Evolutionary conservation across 2,888 invertebrate genomes (phyloP).

Genomic region (Orthonevra nobilis): DNA sequence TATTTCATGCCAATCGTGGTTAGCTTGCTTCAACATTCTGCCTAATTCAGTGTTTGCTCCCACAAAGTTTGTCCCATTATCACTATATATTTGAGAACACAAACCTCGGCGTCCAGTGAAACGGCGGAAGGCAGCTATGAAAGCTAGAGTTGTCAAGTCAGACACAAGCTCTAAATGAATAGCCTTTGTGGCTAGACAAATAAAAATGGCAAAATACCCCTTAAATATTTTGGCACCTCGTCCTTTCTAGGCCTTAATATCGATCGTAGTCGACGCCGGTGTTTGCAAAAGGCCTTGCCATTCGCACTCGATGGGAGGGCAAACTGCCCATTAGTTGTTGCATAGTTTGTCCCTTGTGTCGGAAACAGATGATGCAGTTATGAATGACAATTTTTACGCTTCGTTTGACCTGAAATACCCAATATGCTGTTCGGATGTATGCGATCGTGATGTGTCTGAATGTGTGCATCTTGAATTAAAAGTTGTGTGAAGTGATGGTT

Average conservation of each 20-base stretch:
- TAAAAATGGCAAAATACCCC: conserved; percentile 17
- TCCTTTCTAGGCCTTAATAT: conserved; percentile 16
- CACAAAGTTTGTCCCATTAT: conserved; percentile 8
- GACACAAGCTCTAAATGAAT: conserved; percentile 1
- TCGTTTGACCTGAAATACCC: not conserved
- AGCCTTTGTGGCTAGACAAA: conserved; percentile 8
- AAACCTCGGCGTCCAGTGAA: conserved; percentile 6
- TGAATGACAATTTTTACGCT: not conserved
- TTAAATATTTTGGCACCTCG: conserved; percentile 8
- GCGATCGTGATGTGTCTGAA: not conserved
- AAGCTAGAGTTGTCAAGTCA: not conserved
- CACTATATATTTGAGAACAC: conserved; percentile 7
- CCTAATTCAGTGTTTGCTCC: conserved; percentile 1
- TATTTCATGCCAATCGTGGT: not conserved
- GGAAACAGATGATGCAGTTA: not conserved
- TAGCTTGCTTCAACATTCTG: not conserved
- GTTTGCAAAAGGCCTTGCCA: not conserved
- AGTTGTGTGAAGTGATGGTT: not conserved
- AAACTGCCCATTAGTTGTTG: conserved; percentile 10
- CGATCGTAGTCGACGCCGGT: conserved; percentile 6
- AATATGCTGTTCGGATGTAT: not conserved
- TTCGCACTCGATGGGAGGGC: conserved; percentile 1
- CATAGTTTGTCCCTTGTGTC: too few species aligned
- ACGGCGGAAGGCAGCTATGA: conserved; percentile 10
- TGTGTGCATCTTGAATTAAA: conserved; percentile 1